Base-by-base conservation (phyloP, 2,113 vertebrate species). In the Piliocolobus tephrosceles region DNA sequence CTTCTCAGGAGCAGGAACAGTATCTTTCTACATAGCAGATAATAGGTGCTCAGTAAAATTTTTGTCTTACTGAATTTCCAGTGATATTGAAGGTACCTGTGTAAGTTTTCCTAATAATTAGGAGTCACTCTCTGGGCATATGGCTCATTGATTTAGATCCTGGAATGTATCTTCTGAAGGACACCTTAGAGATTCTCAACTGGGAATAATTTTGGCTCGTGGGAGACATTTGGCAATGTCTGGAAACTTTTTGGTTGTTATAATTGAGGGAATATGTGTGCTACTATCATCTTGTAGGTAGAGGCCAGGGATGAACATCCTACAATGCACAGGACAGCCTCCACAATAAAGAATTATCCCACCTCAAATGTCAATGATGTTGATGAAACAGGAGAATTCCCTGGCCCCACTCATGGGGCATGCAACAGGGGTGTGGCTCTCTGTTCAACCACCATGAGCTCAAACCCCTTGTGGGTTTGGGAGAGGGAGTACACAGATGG, bases 1-100 rank as follows among this genome's bases (percentile, higher is more conserved):
- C 12, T 73, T 40, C 43, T 64, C 35, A 2, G 10, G 17, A 22
- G 4, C 73, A 87, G 55, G 43, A 70, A 47, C 30, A n/a, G 0
- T 35, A 40, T 90, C 17, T 82, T 57, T 40, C 38, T 84, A 66
- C 17, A 45, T 73, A n/a, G 35, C 17, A 45, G 14, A 84, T 76
- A 76, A 45, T 27, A 93, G 43, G 32, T 89, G 16, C 35, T 94
- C 35, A 72, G n/a, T 88, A 93, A 88, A n/a, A 88, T 81, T 88
- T 93, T 68, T 79, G n/a, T 92, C 57, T 55, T 70, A 40, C 45
- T 96, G 50, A 83, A 30, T n/a, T 83, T 66, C 23, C 12, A 87
- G 47, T n/a, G 75, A 52, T n/a, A 3, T 61, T 75, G 22, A 86
- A 64, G 40, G 7, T 93, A 52, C 27, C 23, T 50, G 3, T 20